Evolutionary conservation across 2,113 vertebrate species (phyloP).

Genomic region (Caretta caretta): DNA sequence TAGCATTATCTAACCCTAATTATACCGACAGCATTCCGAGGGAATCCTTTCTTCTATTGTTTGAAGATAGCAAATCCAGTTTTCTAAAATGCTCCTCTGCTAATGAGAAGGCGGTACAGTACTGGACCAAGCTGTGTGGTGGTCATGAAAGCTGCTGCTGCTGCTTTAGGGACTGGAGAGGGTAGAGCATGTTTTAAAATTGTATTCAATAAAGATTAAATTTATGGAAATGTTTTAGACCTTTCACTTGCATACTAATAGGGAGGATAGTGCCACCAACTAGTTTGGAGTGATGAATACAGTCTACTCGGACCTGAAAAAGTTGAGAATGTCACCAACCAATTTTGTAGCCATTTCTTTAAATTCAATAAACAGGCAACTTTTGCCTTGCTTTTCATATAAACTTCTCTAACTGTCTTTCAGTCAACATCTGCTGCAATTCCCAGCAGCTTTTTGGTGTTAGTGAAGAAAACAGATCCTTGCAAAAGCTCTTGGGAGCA

Average conservation of each 20-base stretch:
- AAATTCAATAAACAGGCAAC: background rate
- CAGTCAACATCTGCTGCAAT: background rate
- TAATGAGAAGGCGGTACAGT: rapidly evolving
- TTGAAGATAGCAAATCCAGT: background rate
- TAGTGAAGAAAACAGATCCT: background rate
- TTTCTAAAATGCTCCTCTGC: background rate
- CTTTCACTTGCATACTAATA: background rate
- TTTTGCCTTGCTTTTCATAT: background rate
- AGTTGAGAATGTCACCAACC: background rate
- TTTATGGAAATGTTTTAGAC: background rate
- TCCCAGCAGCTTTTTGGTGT: background rate
- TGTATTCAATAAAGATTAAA: background rate
- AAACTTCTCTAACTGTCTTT: background rate
- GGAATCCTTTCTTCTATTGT: background rate
- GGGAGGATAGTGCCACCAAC: background rate
- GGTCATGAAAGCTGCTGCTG: background rate
- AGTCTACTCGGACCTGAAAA: background rate
- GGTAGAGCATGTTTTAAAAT: background rate
- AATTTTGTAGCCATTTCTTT: background rate
- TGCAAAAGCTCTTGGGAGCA: background rate
- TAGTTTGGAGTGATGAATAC: background rate
- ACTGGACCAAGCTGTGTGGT: background rate
- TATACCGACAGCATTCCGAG: background rate
- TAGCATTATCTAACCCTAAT: background rate
- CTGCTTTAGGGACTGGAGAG: background rate